These are phyloP conservation scores for Willisornis vidua DNA, from an alignment of 2,113 vertebrate genomes.

Conservation along the genomic window DNA sequence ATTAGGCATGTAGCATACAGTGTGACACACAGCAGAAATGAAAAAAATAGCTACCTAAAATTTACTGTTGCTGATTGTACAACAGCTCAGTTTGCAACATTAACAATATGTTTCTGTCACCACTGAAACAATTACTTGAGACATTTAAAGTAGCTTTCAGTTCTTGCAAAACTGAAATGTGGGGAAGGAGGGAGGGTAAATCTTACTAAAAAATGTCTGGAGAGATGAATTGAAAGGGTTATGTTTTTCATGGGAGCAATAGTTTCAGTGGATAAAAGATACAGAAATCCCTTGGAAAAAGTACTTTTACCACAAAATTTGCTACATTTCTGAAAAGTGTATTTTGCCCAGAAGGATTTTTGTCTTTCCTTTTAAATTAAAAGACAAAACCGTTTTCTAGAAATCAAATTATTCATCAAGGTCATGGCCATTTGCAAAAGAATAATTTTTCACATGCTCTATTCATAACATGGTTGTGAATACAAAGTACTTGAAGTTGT, in stretches of 20 bases:
- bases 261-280: not conserved
- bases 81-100: not conserved
- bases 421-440: not conserved
- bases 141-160: not conserved
- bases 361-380: not conserved
- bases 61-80: not conserved
- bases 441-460: not conserved
- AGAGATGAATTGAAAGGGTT: not conserved
- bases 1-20: not conserved
- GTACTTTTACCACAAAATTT: not conserved
- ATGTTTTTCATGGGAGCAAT: not conserved
- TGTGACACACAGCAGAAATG: not conserved
- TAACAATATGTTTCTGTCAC: not conserved
- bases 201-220: not conserved
- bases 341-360: not conserved
- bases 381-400: not conserved
- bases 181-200: not conserved
- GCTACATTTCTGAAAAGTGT: not conserved
- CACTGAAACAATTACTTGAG: not conserved
- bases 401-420: slow-evolving; percentile 23
- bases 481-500: not conserved
- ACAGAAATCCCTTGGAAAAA: not conserved
- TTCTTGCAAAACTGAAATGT: not conserved
- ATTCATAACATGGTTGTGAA: not conserved
- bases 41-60: not conserved